Evolutionary conservation across 2,113 vertebrate genomes (phyloP).

Genomic region (Hirundichthys speculiger): DNA sequence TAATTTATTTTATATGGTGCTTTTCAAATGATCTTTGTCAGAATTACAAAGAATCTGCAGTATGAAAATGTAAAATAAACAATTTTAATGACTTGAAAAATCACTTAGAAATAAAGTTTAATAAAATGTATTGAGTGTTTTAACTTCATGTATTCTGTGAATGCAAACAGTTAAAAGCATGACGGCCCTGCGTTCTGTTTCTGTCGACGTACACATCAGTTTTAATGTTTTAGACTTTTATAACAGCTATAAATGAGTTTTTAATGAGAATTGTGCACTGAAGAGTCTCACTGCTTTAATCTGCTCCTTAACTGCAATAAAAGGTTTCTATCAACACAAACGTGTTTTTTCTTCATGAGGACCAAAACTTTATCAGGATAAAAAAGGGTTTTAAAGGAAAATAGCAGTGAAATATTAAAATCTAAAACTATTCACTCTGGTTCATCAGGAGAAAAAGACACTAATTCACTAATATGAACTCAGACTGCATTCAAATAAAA

Average conservation of each 20-base stretch:
- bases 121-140: conserved; percentile 22
- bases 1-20: conserved; percentile 15
- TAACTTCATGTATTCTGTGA: conserved; percentile 19
- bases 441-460: too few species aligned
- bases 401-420: too few species aligned
- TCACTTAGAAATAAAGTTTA: conserved; percentile 22
- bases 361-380: too few species aligned
- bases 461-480: too few species aligned
- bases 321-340: conserved; percentile 44
- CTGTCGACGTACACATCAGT: conserved; percentile 26
- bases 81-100: conserved; percentile 10
- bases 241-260: conserved; percentile 12
- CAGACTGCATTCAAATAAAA: too few species aligned
- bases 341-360: neutral
- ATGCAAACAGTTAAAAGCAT: conserved; percentile 18
- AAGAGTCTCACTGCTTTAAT: conserved; percentile 63
- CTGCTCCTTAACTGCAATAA: conserved; percentile 53
- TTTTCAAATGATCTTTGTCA: neutral
- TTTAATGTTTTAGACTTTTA: conserved; percentile 34
- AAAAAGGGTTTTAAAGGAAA: too few species aligned
- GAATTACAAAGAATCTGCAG: neutral
- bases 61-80: neutral
- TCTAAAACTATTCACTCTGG: too few species aligned
- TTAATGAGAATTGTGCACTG: conserved; percentile 62
- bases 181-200: neutral